Percentiles rank a stretch among this genome's conserved stretches.
Evolutionary conservation across 2,888 invertebrate genomes (phyloP).

Genomic region (Autographa gamma): DNA sequence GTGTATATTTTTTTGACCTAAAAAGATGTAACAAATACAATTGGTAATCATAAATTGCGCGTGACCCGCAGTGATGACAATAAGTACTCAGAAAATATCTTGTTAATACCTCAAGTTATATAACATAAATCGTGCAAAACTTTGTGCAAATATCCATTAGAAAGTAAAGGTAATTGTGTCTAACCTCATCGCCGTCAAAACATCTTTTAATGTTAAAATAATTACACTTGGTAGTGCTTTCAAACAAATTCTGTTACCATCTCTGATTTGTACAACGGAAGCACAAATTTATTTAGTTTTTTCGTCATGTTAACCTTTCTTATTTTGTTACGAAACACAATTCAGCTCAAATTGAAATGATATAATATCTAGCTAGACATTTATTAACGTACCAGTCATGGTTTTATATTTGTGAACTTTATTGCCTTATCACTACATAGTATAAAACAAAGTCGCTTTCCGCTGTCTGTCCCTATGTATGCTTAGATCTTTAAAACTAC

Average conservation of each 20-base stretch:
- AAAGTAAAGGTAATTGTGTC: slow-evolving; percentile 40
- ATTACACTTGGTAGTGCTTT: slow-evolving; percentile 7
- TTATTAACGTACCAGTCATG: too few relatives aligned
- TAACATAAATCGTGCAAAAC: slow-evolving; percentile 13
- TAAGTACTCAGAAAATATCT: slow-evolving; percentile 10
- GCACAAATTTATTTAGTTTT: background rate
- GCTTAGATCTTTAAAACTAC: too few relatives aligned
- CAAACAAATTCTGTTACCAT: background rate
- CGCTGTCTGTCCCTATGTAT: too few relatives aligned
- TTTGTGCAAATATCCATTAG: slow-evolving; percentile 34
- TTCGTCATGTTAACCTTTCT: background rate
- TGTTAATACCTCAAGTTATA: slow-evolving; percentile 13
- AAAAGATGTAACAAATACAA: background rate
- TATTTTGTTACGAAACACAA: slow-evolving; percentile 3
- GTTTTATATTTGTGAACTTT: too few relatives aligned
- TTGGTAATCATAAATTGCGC: background rate
- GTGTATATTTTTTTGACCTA: background rate
- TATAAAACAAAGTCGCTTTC: too few relatives aligned
- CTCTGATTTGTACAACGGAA: background rate
- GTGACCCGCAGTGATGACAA: background rate
- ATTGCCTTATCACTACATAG: too few relatives aligned
- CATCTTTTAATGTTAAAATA: slow-evolving; percentile 35
- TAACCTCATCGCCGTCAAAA: slow-evolving; percentile 18
- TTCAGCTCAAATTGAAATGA: background rate
- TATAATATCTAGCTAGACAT: background rate